Evolutionary conservation across 1,140 invertebrate genomes (phyloP), one percentile per base, ranked within the genome.

Genomic region (Drosophila chauvacae): DNA sequence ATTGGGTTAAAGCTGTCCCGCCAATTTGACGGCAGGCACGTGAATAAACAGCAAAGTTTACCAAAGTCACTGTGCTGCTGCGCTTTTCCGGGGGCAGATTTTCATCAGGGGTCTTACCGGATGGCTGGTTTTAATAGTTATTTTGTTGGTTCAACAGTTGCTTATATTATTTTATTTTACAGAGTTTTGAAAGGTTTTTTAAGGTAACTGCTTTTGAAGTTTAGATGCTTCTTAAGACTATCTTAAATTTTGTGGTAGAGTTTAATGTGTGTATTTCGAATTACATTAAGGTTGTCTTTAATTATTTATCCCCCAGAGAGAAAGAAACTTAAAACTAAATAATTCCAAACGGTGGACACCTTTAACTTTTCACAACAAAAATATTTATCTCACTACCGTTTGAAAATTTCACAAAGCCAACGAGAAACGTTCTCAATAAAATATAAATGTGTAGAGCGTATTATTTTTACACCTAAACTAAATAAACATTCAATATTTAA

Each of bases 1-100:
- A 70, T 39, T 70, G 39, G 48, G 48, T 70, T 70, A 70, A 70
- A 70, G 66, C 66, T 70, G 48, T 30, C 66, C 48, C 48, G 26
- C 33, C 66, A 70, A 70, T 70, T 68, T 74, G 60, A 65, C 53
- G 51, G 44, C 37, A 50, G 51, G 44, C 37, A 57, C 37, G 20
- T 47, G 20, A 48, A 58, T 59, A 61, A 76, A 68, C 56, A 68
- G 20, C 30, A 73, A 73, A 72, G 13, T 60, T 72, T 60, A 28
- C 28, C 26, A 20, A 20, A 71, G 28, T 72, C 65, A 56, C 50
- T 11, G 26, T 50, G 51, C 30, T 71, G 11, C 9, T 39, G 65
- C 35, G 47, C 50, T 71, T 59, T 71, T 72, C 35, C 35, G 2
- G 18, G 16, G 28, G 59, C 10, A 3, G 18, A 68, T 23, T 71